A percentile compares a stretch with the other conserved stretches of the same genome.
These are phyloP conservation scores for Cynopterus sphinx DNA, from an alignment of 2,797 vertebrate genomes.

Conservation along the genomic window DNA sequence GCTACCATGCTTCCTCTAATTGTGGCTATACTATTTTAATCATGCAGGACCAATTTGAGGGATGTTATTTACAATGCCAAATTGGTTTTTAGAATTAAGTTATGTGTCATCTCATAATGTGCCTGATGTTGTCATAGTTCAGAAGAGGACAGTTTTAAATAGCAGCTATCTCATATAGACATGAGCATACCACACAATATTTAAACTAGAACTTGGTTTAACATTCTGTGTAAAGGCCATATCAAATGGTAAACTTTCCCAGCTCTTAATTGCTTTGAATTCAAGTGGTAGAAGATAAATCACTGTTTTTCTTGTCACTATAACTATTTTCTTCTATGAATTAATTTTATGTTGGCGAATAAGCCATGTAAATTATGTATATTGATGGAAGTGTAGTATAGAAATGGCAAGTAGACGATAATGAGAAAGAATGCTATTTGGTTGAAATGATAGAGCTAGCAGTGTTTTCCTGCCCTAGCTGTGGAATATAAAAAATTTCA, in stretches of 20 bases:
- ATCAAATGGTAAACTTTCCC: neutral
- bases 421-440: neutral
- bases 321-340: neutral
- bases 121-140: neutral
- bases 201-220: neutral
- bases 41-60: neutral
- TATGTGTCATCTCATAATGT: slow-evolving; percentile 1
- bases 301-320: neutral
- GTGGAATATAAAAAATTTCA: neutral
- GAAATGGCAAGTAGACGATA: neutral
- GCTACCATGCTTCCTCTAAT: slow-evolving; percentile 8
- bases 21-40: slow-evolving; percentile 18
- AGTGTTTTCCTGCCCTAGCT: neutral
- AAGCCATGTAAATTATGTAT: neutral
- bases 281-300: neutral
- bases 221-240: neutral
- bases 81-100: slow-evolving; percentile 13
- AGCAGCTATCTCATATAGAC: neutral
- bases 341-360: neutral
- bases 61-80: slow-evolving; percentile 23
- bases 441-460: neutral
- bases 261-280: neutral
- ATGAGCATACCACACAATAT: neutral
- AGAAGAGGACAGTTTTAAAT: slow-evolving; percentile 31
- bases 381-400: neutral